Percentiles rank a stretch among this genome's conserved stretches.
These are phyloP conservation scores for Amiota mariae DNA, from an alignment of 2,888 invertebrate genomes.

Conservation along the genomic window DNA sequence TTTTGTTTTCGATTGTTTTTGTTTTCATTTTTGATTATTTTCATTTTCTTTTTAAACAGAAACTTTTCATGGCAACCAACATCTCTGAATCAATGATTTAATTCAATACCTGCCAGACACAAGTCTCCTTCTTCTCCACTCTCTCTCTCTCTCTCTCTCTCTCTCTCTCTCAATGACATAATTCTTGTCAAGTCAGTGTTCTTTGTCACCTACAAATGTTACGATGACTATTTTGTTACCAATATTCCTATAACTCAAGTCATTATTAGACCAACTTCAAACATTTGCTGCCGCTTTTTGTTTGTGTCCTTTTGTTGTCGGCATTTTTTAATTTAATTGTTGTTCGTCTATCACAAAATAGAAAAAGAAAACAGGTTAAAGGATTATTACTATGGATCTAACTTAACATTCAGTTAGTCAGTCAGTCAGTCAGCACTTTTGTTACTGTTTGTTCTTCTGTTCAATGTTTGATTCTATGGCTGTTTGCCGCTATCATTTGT, in stretches of 20 bases:
- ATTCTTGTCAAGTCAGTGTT: not conserved
- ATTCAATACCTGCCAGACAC: not conserved
- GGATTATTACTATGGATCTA: conserved; percentile 2
- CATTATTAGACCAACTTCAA: conserved; percentile 23
- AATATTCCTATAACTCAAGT: conserved; percentile 13
- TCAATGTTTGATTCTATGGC: not conserved
- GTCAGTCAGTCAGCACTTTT: not conserved
- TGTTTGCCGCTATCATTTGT: conserved; percentile 55
- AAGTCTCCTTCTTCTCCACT: not conserved
- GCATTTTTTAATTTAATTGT: conserved; percentile 1
- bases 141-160: not conserved
- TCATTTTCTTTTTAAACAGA: no score
- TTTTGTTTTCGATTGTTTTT: not conserved
- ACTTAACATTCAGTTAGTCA: not conserved
- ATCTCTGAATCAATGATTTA: not conserved
- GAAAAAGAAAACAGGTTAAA: not conserved
- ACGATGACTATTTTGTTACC: not conserved
- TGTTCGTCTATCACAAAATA: not conserved
- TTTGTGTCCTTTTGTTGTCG: conserved; percentile 10
- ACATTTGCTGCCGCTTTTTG: conserved; percentile 1
- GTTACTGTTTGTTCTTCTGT: conserved; percentile 4
- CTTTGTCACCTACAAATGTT: conserved; percentile 12
- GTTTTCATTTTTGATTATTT: no score
- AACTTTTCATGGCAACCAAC: no score
- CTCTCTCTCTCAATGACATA: not conserved